These are phyloP conservation scores for Papilio aristodemus DNA, from an alignment of 1,140 invertebrate genomes.

Conservation along the genomic window DNA sequence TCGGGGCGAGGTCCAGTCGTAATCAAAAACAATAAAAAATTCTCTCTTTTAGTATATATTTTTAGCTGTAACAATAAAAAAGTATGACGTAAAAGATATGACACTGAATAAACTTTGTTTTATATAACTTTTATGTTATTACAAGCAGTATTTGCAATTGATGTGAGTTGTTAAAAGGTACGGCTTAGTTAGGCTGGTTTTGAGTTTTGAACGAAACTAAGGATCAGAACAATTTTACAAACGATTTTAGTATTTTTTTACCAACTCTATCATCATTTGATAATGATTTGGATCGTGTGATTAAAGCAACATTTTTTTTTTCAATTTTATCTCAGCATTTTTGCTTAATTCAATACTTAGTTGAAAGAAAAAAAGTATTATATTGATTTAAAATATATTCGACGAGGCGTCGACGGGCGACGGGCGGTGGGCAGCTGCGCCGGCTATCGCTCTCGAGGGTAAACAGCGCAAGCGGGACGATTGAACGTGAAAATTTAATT, in stretches of 20 bases:
- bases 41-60: not conserved
- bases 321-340: not conserved
- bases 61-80: not conserved
- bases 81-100: not conserved
- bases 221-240: too few relatives aligned
- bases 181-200: too few relatives aligned
- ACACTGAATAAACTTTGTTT: not conserved
- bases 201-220: too few relatives aligned
- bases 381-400: conserved; percentile 54
- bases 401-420: conserved; percentile 39
- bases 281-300: too few relatives aligned
- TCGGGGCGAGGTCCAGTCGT: not conserved
- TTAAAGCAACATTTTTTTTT: too few relatives aligned
- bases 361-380: conserved; percentile 39
- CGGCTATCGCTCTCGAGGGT: conserved; percentile 60
- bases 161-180: too few relatives aligned
- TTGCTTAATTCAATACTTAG: not conserved
- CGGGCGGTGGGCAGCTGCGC: conserved; percentile 32
- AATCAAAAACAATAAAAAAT: not conserved
- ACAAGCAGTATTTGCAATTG: not conserved
- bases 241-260: too few relatives aligned
- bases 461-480: conserved; percentile 58
- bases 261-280: too few relatives aligned
- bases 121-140: not conserved
- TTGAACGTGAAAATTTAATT: conserved; percentile 78